phyloP scores from a whole-genome alignment of 2,113 vertebrate species.

The Bujurquina vittata region DNA sequence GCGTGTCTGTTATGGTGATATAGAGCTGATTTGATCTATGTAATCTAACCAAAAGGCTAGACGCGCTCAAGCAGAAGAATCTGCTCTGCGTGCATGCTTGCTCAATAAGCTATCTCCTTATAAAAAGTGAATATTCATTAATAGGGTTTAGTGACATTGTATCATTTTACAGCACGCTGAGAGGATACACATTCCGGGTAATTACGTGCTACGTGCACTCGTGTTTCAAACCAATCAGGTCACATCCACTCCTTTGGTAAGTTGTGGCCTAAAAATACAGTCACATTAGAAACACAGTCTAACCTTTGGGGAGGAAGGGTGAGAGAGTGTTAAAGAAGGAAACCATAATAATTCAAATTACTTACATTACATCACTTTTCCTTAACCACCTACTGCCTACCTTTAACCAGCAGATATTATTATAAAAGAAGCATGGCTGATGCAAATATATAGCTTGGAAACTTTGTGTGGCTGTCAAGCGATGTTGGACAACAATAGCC shows the following conservation, averaged over 20 bases:
- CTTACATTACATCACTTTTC: no score
- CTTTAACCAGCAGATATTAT: no score
- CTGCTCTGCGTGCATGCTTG: background rate
- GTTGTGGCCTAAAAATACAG: background rate
- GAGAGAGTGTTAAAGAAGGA: no score
- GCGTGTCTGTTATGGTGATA: constrained; percentile 2
- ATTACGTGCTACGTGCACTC: background rate
- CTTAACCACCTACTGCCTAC: no score
- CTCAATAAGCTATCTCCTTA: background rate
- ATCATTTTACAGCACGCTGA: background rate
- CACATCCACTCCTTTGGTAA: background rate
- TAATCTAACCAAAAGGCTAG: background rate
- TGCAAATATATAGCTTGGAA: no score
- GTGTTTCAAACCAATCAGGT: background rate
- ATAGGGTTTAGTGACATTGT: background rate
- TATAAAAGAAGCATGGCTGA: no score
- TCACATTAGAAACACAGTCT: background rate
- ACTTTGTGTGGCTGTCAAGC: no score
- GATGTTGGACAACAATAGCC: no score
- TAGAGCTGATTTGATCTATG: constrained; percentile 19
- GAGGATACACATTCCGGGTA: background rate
- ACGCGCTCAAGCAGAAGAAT: constrained; percentile 25
- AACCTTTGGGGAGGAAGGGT: background rate
- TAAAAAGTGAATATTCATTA: background rate
- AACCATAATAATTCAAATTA: no score